These are phyloP conservation scores for Lagenorhynchus albirostris DNA, from an alignment of 2,113 vertebrate species.

Conservation along the genomic window DNA sequence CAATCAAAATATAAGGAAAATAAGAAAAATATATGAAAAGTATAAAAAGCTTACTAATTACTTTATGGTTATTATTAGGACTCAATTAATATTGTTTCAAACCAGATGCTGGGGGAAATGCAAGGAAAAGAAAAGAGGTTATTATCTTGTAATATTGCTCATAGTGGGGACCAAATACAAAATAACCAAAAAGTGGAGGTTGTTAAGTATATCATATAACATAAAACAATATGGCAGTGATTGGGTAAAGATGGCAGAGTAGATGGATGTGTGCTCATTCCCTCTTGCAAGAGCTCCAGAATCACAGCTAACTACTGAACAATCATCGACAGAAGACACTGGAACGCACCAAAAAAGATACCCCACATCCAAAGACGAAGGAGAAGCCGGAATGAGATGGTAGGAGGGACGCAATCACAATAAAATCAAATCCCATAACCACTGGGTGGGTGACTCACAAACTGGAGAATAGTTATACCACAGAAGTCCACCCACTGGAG, in stretches of 20 bases:
- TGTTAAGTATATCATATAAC: not conserved
- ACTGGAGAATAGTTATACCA: too few species aligned
- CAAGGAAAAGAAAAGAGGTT: not conserved
- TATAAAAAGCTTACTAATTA: not conserved
- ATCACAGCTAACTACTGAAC: too few species aligned
- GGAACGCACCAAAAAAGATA: too few species aligned
- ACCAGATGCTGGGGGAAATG: not conserved
- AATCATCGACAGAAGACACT: too few species aligned
- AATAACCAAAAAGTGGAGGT: not conserved
- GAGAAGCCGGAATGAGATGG: too few species aligned
- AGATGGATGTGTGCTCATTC: not conserved
- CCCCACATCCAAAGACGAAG: too few species aligned
- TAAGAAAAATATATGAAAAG: not conserved
- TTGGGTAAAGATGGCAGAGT: not conserved
- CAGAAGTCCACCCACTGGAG: too few species aligned
- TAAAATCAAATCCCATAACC: too few species aligned
- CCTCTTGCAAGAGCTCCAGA: too few species aligned
- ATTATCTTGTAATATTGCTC: not conserved
- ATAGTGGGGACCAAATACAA: not conserved
- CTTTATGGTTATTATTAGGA: not conserved
- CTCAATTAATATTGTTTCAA: constrained; percentile 8
- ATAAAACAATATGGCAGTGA: not conserved
- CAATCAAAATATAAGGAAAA: not conserved
- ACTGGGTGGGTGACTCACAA: too few species aligned
- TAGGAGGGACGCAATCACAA: too few species aligned